Base-by-base conservation (phyloP, 2,888 invertebrate genomes). In the Leptodirus hochenwartii region DNA sequence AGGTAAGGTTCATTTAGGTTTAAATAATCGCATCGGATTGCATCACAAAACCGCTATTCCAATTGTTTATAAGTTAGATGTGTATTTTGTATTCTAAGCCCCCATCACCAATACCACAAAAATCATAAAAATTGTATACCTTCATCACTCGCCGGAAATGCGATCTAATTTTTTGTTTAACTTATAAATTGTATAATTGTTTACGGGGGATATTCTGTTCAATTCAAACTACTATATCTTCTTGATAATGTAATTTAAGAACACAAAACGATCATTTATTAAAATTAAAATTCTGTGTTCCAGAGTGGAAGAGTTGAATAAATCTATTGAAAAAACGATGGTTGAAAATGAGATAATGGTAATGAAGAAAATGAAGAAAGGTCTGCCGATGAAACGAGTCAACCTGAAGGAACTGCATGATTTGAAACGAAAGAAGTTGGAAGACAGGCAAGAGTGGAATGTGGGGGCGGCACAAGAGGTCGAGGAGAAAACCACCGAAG, bases 281-380 rank as follows among this genome's bases (percentile, higher is more conserved):
- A 14, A 23, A 13, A 5, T 12, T 13, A 25, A 11, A 5, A 3
- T 13, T 27, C 8, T 11, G 17, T 27, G 5, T 35, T 34, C 15
- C 20, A 46, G 45, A 17, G 39, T 54, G 22, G 47, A 50, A 17
- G 41, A 44, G 22, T 36, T 55, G 10, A 49, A 47, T 33, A 42
- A 46, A 12, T 43, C 48, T 4, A 34, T 55, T 5, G 50, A 48
- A 25, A 46, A 49, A 37, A 37, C 44, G 2, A 41, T 53, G 14
- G 43, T 54, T 9, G 39, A 43, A 30, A 41, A 41, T 4, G 54
- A 53, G 38, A 38, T 41, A 4, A 37, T 28, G 5, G 23, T 43
- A 2, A 37, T 42, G 4, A 28, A 43, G 16, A 17, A 42, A 11
- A 38, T 38, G 15, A 39, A 39, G 17, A 39, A 40, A 6, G 33